Evolutionary conservation across 2,888 invertebrate species (phyloP), one percentile per base, ranked within the genome.

Genomic region (Pseudanteris insignis): DNA sequence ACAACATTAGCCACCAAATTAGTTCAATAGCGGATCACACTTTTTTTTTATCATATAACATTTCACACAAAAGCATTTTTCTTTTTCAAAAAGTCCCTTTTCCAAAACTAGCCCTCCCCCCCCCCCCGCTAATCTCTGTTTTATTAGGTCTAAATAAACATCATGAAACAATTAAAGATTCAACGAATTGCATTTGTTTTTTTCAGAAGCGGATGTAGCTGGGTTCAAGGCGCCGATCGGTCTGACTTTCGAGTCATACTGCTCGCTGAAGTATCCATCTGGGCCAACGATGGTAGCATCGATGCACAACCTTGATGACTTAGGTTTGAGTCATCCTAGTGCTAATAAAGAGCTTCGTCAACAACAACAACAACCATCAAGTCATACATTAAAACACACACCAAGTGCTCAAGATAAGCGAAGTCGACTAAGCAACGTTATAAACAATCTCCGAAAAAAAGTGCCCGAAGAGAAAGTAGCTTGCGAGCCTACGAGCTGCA

Each of bases 361-460:
- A 26, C 72, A 72, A 25, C 71, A 72, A 25, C 71, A 71, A 11
- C 64, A 67, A 7, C 60, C 59, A n/a, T 68, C 67, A 10, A 28
- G 32, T 14, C 53, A 63, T 9, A 25, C 55, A n/a, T 43, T 55
- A n/a, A 72, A 70, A 48, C 65, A 73, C 2, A 65, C 66, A 1
- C 74, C 69, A 10, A 75, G 67, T 1, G 73, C 77, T 0, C 75
- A 78, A 60, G 79, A 79, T 55, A 79, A 79, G 50, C 69, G 79
- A 15, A 78, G 78, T 34, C 69, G 79, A 14, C 67, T 79, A 5
- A 78, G 78, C 64, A 79, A 78, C 68, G 78, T 79, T 33, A 79
- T 79, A 54, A 77, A 78, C 63, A 79, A 78, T 44, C 65, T 79
- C 10, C 68, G 73, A 5, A 78, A 75, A 34, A 79, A 79, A 63